Percentiles rank a stretch among this genome's conserved stretches.
phyloP scores from a whole-genome alignment of 2,888 invertebrate genomes.

The Mycalesis mineus region DNA sequence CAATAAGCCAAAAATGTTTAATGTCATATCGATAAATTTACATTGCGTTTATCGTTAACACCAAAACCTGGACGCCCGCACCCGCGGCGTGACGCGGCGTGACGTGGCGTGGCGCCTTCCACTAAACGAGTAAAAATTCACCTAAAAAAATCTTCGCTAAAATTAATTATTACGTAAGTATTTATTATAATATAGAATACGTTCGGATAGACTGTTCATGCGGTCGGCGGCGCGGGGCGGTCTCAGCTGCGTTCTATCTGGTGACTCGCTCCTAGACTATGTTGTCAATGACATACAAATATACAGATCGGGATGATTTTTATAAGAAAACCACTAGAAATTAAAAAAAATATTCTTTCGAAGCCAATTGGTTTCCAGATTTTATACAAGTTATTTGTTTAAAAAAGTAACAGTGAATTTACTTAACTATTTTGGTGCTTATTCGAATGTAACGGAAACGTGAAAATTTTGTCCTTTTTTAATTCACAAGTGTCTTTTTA shows the following conservation, averaged over 20 bases:
- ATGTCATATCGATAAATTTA: conserved; percentile 76
- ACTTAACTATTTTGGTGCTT: no score
- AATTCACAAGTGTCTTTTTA: no score
- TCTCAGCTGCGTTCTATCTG: conserved; percentile 10
- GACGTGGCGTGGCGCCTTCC: conserved; percentile 58
- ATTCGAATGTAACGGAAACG: no score
- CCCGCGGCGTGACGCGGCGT: conserved; percentile 57
- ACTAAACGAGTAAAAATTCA: conserved; percentile 73
- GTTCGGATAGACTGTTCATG: conserved; percentile 50
- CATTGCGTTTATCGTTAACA: conserved; percentile 71
- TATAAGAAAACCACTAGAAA: no score
- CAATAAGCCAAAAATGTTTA: conserved; percentile 78
- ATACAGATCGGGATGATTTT: no score
- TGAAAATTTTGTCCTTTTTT: no score
- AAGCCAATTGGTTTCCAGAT: no score
- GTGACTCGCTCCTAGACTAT: no score
- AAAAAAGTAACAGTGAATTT: no score
- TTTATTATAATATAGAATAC: conserved; percentile 44
- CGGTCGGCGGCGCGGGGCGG: conserved; percentile 27
- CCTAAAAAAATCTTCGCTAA: conserved; percentile 70
- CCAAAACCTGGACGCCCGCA: conserved; percentile 67
- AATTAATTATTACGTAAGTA: conserved; percentile 55
- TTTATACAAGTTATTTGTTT: no score
- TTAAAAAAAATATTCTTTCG: no score
- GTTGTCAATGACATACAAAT: no score